Evolutionary conservation across 2,888 invertebrate species (phyloP), one percentile per base, ranked within the genome.

Genomic region (Meghimatium bilineatum): DNA sequence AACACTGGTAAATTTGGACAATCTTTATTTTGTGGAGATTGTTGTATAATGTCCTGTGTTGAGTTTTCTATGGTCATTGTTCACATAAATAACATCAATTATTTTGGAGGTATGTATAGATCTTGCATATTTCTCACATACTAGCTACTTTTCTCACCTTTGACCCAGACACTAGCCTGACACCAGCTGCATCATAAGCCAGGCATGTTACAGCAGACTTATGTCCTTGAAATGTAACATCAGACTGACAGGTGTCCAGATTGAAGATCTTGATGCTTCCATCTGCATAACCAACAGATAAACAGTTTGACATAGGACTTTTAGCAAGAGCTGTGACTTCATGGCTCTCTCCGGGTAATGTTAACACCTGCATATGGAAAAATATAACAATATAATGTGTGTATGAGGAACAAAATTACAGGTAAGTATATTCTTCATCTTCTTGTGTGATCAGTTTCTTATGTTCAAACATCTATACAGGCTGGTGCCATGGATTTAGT

Each of bases 221-320:
- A 94, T 99, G 99, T 0, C 99, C 97, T 74, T 96, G 95, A 85
- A 96, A 95, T 88, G 96, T 96, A 36, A 95, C 91, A 10, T 95
- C 94, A 84, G 96, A 94, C 88, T 97, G 96, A 14, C 91, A 90
- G 56, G 88, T 95, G 75, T 95, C 95, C 44, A 98, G 93, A 93
- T 97, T 96, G 93, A 96, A 98, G 17, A 97, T 95, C 93, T 96
- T 96, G 0, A 99, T 95, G 69, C 96, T 95, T 1, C 99, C 99
- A 94, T 99, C 97, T 0, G 95, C 95, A 94, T 98, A 99, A 0
- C 99, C 99, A 34, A 97, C 97, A 26, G 99, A 98, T 89, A 99
- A 94, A 88, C 96, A 96, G 78, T 96, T 94, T 83, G 96, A 96
- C 92, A 96, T 96, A 0, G 97, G 96, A 87, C 96, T 96, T 0